These are phyloP conservation scores for Prietella phreatophila DNA, from an alignment of 2,113 vertebrate species.

Conservation along the genomic window DNA sequence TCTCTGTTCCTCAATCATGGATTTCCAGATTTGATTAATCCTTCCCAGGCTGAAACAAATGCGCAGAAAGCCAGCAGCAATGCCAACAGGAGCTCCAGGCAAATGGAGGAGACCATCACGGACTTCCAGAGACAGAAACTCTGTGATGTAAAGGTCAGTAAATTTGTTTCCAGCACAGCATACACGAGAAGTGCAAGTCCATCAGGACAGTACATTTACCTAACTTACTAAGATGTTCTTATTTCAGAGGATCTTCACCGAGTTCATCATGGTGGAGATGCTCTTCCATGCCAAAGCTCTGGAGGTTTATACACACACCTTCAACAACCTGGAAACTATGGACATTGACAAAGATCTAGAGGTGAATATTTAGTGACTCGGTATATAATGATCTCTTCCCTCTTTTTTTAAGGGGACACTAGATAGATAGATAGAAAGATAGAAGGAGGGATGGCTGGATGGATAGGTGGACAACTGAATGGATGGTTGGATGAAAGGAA, in stretches of 20 bases:
- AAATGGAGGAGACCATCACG: constrained; percentile 72
- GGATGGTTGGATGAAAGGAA: neutral
- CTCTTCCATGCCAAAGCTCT: constrained; percentile 80
- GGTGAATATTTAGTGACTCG: constrained; percentile 59
- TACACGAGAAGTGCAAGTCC: neutral
- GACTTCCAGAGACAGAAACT: constrained; percentile 79
- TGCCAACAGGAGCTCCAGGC: constrained; percentile 66
- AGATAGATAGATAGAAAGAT: neutral
- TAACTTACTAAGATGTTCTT: neutral
- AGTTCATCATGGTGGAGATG: constrained; percentile 84
- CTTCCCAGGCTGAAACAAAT: constrained; percentile 73
- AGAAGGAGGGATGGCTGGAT: neutral
- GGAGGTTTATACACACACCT: constrained; percentile 78
- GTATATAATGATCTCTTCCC: neutral
- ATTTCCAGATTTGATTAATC: neutral
- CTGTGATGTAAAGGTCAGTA: constrained; percentile 74
- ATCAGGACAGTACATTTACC: neutral
- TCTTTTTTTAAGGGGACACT: too few species aligned
- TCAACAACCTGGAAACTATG: constrained; percentile 71
- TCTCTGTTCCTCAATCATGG: neutral
- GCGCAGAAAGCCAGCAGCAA: constrained; percentile 75
- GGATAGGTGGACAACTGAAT: neutral
- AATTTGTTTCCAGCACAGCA: neutral
- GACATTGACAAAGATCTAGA: constrained; percentile 74
- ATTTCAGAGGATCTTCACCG: constrained; percentile 72